Evolutionary conservation across 2,113 vertebrate species (phyloP), one percentile per base, ranked within the genome.

Genomic region (Rhizomys pruinosus): DNA sequence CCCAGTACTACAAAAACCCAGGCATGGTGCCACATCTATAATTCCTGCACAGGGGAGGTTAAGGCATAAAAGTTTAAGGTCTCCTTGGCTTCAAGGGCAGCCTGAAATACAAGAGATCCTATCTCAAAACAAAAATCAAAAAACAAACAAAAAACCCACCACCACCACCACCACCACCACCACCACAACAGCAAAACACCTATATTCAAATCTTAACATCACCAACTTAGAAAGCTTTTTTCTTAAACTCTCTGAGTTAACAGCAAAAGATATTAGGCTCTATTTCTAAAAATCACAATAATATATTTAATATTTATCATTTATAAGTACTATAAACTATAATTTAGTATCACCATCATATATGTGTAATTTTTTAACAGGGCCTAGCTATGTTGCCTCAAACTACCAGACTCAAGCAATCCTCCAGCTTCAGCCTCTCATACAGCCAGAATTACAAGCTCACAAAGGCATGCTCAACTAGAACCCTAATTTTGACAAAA

Each of bases 261-360:
- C 7, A 91, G 32, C 34, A 87, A 72, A 94, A 61, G 69, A 63
- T 42, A 59, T 42, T 42, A 47, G 32, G 23, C 3, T 86, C 37
- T 64, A 86, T 22, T 86, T 63, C 39, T 87, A 79, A 79, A 89
- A 89, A 13, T 80, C 73, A 84, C 72, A 44, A n/a, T 66, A 76
- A 84, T 11, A 71, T 32, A 71, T 2, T 15, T 73, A 44, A 29
- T 66, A 76, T n/a, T 42, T 80, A 64, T 52, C 44, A 47, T n/a
- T 89, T 74, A 57, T 5, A 55, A 52, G 59, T 20, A 91, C 29
- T 47, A 87, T 19, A 79, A 9, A 66, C 6, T 25, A 81, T 25
- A 79, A 25, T 12, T 64, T 22, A 39, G 61, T 42, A 81, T 42
- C 57, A 29, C 11, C 61, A 68, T 47, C 81, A 84, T 47, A 84